Evolutionary conservation across 2,797 vertebrate species (phyloP).

Genomic region (Hoplostethus mediterraneus): DNA sequence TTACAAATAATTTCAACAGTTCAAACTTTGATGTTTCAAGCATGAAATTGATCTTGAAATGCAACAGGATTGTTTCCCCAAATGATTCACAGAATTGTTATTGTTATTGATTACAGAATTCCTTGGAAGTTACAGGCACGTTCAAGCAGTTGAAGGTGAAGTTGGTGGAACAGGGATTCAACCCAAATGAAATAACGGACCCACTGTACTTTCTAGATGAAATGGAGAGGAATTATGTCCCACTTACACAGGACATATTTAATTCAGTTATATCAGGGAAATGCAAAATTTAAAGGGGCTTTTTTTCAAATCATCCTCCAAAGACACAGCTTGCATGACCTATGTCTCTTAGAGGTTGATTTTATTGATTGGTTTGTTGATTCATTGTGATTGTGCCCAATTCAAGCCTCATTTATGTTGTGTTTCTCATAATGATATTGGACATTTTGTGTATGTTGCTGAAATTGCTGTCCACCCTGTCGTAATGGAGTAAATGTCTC

Average conservation of each 20-base stretch:
- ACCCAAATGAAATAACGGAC: conserved; percentile 80
- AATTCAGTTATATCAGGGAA: conserved; percentile 71
- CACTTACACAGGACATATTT: conserved; percentile 83
- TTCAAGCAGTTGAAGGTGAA: conserved; percentile 87
- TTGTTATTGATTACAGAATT: conserved; percentile 71
- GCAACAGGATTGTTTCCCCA: neutral
- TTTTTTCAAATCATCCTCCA: neutral
- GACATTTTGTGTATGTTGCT: no score
- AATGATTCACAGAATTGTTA: conserved; percentile 8
- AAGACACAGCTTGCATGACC: no score
- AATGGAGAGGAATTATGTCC: conserved; percentile 75
- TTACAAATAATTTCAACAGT: neutral
- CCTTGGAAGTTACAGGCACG: conserved; percentile 84
- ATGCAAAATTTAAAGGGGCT: conserved; percentile 79
- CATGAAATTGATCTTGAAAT: neutral
- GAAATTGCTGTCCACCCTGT: no score
- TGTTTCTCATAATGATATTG: no score
- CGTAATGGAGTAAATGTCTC: no score
- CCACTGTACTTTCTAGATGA: conserved; percentile 86
- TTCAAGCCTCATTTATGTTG: no score
- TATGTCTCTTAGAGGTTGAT: no score
- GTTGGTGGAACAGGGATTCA: conserved; percentile 85
- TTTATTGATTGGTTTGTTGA: no score
- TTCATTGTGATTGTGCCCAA: no score
- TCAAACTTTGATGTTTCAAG: neutral